Conservation (phyloP, 2,797 vertebrate genomes). For the Mastacembelus armatus region DNA sequence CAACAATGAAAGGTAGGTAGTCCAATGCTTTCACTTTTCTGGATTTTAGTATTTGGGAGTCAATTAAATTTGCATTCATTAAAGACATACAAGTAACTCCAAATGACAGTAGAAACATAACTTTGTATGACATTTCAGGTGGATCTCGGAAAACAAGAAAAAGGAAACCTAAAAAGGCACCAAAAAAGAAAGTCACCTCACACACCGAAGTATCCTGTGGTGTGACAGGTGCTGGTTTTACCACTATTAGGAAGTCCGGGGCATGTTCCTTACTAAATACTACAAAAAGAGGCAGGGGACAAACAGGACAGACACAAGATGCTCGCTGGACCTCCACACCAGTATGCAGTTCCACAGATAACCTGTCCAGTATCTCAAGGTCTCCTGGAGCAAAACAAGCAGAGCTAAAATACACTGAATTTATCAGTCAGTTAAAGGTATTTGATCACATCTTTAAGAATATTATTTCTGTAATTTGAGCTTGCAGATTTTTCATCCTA, state of each 20-base stretch:
- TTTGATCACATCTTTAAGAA: neutral
- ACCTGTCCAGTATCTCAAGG: neutral
- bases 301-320: neutral
- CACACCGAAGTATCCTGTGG: fast-evolving
- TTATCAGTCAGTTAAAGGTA: conserved; percentile 45
- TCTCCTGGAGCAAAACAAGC: neutral
- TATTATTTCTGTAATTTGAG: neutral
- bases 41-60: neutral
- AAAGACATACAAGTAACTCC: neutral
- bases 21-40: neutral
- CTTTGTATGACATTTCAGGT: conserved; percentile 35
- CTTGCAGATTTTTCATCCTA: neutral
- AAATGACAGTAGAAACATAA: neutral
- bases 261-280: conserved; percentile 1
- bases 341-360: conserved; percentile 7
- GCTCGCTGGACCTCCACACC: conserved; percentile 55
- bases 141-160: conserved; percentile 42
- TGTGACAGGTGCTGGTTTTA: neutral
- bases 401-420: neutral
- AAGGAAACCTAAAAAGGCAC: conserved; percentile 15
- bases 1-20: conserved; percentile 69
- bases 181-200: neutral
- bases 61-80: neutral
- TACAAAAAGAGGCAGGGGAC: conserved; percentile 43
- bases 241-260: neutral